Base-by-base conservation (phyloP, 2,113 vertebrate genomes). In the Semnornis frantzii region DNA sequence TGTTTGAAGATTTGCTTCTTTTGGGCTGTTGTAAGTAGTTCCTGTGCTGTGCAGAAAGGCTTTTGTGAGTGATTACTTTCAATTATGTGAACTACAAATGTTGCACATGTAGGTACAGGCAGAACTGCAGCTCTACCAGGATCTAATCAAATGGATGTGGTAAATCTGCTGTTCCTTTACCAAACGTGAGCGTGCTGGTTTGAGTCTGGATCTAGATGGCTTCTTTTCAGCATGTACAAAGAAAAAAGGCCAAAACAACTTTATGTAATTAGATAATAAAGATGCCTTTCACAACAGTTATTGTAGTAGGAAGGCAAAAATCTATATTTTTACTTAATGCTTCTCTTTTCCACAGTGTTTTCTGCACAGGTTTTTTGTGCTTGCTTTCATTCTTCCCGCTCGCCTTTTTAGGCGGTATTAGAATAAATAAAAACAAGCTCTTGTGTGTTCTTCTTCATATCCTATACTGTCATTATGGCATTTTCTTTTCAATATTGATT, bases 401-500 rank as follows among this genome's bases (percentile, higher is more conserved):
- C 89, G 28, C 27, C 10, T 63, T 87, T 92, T 89, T 28, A 27
- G 37, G 68, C 39, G 46, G 37, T 58, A 48, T 37, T 19, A 60
- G 12, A 66, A 62, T 52, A 82, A 76, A 65, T 46, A 48, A 80
- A 87, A 91, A 6, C 34, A 63, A 78, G 11, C 7, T 73, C 24
- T 75, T 68, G 3, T 90, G 50, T 92, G 52, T 30, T 60, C 6
- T 77, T 71, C 27, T 74, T 72, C n/a, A 13, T 50, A 46, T 46
- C 34, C 18, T 37, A 14, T 64, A 52, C 33, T 93, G 64, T 28
- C 91, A 90, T 72, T 50, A 59, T 37, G n/a, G 13, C 31, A 34
- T 76, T 95, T 86, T 73, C 68, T 20, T 88, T 94, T 23, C 42
- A 54, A 75, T 62, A 50, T 52, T 81, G 69, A 80, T 92, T 79